These are phyloP conservation scores for Podabrus alpinus DNA, from an alignment of 2,888 invertebrate species.

Conservation along the genomic window DNA sequence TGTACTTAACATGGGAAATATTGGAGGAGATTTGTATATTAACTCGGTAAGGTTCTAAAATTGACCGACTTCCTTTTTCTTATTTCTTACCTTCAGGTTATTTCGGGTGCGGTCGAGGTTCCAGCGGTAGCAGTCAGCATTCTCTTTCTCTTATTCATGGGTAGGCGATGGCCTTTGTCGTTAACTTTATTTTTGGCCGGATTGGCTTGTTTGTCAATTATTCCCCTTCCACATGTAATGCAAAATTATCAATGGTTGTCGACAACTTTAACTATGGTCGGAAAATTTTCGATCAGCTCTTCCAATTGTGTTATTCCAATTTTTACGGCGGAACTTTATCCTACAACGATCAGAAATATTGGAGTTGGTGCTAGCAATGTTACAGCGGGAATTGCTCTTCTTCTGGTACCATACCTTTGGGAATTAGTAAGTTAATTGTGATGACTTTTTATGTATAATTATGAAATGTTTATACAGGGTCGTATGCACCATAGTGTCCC, in stretches of 20 bases:
- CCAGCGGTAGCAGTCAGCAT: conserved; percentile 79
- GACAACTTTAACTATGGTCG: conserved; percentile 76
- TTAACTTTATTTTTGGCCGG: conserved; percentile 71
- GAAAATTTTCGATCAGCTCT: conserved; percentile 78
- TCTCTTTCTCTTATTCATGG: conserved; percentile 73
- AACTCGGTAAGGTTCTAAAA: conserved; percentile 64
- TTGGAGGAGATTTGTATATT: conserved; percentile 75
- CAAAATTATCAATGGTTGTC: conserved; percentile 67
- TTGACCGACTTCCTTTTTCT: neutral
- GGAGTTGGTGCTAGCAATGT: conserved; percentile 78
- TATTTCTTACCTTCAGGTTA: conserved; percentile 51
- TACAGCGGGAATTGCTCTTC: conserved; percentile 74
- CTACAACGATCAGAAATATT: conserved; percentile 77
- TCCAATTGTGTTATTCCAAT: conserved; percentile 81
- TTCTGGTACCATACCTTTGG: conserved; percentile 78
- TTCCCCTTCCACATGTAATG: conserved; percentile 58
- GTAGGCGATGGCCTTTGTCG: conserved; percentile 73
- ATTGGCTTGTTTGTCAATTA: conserved; percentile 66
- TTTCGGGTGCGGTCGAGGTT: conserved; percentile 76
- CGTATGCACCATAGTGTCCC: conserved; percentile 69
- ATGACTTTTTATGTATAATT: neutral
- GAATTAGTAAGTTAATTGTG: conserved; percentile 65
- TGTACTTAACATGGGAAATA: conserved; percentile 73
- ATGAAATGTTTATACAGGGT: conserved; percentile 59
- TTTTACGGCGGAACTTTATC: conserved; percentile 79